Evolutionary conservation across 1,140 invertebrate species (phyloP).

Genomic region (Aphaenogaster floridana): DNA sequence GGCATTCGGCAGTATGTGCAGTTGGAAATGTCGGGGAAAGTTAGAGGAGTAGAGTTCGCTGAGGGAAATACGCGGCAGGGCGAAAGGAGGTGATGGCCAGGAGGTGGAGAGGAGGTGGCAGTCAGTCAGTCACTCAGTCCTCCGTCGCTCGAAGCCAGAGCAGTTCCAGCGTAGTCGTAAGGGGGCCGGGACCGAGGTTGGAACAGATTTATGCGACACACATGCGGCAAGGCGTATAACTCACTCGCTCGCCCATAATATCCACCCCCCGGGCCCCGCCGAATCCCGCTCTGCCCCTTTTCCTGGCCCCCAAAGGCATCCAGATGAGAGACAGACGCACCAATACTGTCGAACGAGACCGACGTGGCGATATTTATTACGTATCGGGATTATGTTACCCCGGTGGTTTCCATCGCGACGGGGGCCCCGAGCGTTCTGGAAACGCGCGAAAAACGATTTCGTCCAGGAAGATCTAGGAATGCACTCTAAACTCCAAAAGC

Average conservation of each 20-base stretch:
- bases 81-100: slow-evolving; percentile 52
- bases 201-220: slow-evolving; percentile 87
- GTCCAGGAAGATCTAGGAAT: background rate
- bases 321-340: slow-evolving; percentile 83
- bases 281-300: slow-evolving; percentile 57
- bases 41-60: slow-evolving; percentile 55
- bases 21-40: slow-evolving; percentile 60
- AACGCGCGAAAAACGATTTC: slow-evolving; percentile 17
- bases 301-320: slow-evolving; percentile 73
- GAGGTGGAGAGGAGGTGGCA: slow-evolving; percentile 72
- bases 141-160: slow-evolving; percentile 75
- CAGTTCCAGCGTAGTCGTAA: slow-evolving; percentile 79
- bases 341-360: slow-evolving; percentile 78
- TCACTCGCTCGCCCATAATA: slow-evolving; percentile 86
- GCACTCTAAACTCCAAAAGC: background rate
- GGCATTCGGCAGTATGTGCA: slow-evolving; percentile 46
- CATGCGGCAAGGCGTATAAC: slow-evolving; percentile 86
- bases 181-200: slow-evolving; percentile 81
- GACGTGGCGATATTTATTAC: slow-evolving; percentile 83
- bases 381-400: slow-evolving; percentile 83
- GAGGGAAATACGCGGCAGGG: slow-evolving; percentile 54
- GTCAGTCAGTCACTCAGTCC: slow-evolving; percentile 80
- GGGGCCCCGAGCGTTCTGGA: slow-evolving; percentile 13
- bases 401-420: slow-evolving; percentile 70
- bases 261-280: slow-evolving; percentile 74